These are phyloP conservation scores for Acanthosepion esculentum DNA, from an alignment of 2,888 invertebrate genomes.

Conservation along the genomic window DNA sequence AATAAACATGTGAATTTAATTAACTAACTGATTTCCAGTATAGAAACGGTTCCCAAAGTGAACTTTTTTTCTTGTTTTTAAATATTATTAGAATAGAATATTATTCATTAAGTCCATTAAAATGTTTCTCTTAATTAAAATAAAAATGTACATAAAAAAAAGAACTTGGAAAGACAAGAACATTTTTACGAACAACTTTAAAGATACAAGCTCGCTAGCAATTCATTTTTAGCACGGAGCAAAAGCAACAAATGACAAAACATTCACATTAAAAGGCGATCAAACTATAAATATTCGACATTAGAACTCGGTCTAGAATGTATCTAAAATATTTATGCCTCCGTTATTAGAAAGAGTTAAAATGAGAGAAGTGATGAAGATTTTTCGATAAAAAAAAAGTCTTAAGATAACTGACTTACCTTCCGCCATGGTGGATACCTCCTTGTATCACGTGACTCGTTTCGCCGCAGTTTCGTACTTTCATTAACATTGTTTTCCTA, in stretches of 20 bases:
- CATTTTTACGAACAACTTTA: too few species aligned
- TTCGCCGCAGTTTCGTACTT: conserved; percentile 12
- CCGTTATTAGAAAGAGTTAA: not conserved
- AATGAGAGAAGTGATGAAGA: not conserved
- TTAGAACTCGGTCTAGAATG: not conserved
- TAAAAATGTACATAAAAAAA: too few species aligned
- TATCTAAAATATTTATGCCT: not conserved
- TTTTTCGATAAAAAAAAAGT: not conserved
- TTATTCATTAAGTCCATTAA: too few species aligned
- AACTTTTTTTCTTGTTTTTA: too few species aligned
- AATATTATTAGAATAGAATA: too few species aligned
- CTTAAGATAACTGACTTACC: not conserved
- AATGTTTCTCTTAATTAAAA: too few species aligned
- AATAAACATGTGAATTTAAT: too few species aligned
- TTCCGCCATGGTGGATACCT: conserved; percentile 20
- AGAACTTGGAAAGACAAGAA: too few species aligned
- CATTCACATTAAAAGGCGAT: not conserved
- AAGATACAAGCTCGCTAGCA: not conserved
- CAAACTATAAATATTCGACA: not conserved
- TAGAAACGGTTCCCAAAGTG: too few species aligned
- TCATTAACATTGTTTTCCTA: not conserved
- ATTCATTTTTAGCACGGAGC: not conserved
- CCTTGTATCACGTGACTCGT: not conserved
- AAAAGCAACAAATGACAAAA: not conserved
- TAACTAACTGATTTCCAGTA: too few species aligned